These are phyloP conservation scores for Lemur catta DNA, from an alignment of 2,797 vertebrate species.

Conservation along the genomic window DNA sequence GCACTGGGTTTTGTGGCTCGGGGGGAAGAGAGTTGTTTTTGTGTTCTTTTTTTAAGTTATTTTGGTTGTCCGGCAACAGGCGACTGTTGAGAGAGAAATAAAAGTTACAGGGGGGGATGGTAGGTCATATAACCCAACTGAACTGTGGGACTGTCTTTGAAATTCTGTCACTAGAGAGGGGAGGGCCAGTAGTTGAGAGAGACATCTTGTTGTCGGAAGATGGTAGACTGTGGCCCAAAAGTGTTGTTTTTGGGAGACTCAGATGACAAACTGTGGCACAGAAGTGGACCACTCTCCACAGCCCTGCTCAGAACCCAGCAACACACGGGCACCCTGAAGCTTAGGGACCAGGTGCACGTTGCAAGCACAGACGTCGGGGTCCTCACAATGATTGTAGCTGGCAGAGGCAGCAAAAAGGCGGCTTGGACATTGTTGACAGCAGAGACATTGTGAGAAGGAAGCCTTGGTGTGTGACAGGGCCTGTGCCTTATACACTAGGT, in stretches of 20 bases:
- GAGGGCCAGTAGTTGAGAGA: not conserved
- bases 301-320: not conserved
- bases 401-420: not conserved
- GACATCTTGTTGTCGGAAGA: not conserved
- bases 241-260: not conserved
- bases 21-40: not conserved
- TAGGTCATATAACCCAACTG: not conserved
- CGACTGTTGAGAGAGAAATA: not conserved
- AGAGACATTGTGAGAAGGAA: not conserved
- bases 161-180: not conserved
- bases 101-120: not conserved
- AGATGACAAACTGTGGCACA: not conserved
- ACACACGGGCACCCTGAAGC: not conserved
- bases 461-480: fast-evolving
- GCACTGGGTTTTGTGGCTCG: not conserved
- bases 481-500: not conserved
- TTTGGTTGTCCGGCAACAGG: not conserved
- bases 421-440: not conserved
- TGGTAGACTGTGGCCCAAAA: not conserved
- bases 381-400: not conserved
- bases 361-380: fast-evolving
- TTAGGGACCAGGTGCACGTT: no score
- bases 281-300: not conserved
- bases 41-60: not conserved
- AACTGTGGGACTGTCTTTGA: not conserved